These are phyloP conservation scores for Elgonia sp. DNA, from an alignment of 2,888 invertebrate genomes.

Conservation along the genomic window DNA sequence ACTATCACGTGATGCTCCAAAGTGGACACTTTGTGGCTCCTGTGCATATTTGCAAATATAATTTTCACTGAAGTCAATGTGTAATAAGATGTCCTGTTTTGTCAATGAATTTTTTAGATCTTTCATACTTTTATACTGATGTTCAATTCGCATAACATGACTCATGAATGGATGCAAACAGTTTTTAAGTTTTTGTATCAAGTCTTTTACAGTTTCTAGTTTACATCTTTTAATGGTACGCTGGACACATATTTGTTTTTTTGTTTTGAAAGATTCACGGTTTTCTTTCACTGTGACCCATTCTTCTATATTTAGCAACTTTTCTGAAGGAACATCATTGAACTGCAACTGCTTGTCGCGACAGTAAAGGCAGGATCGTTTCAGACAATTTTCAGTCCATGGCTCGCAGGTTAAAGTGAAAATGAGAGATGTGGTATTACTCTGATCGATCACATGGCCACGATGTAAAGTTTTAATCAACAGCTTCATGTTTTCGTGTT, in stretches of 20 bases:
- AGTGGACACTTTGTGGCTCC: slow-evolving; percentile 54
- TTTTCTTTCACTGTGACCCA: slow-evolving; percentile 58
- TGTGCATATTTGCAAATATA: slow-evolving; percentile 56
- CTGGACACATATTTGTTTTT: slow-evolving; percentile 55
- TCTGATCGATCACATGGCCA: slow-evolving; percentile 25
- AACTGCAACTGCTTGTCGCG: slow-evolving; percentile 36
- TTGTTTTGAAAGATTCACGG: slow-evolving; percentile 52
- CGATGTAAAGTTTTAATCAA: slow-evolving; percentile 48
- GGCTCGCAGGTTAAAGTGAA: slow-evolving; percentile 23
- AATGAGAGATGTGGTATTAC: slow-evolving; percentile 21
- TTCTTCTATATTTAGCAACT: slow-evolving; percentile 22
- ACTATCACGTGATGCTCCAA: slow-evolving; percentile 42
- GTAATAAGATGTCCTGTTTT: slow-evolving; percentile 37
- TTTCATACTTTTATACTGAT: slow-evolving; percentile 43
- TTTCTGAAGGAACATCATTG: slow-evolving; percentile 4
- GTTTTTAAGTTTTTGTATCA: slow-evolving; percentile 32
- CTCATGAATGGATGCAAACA: slow-evolving; percentile 31
- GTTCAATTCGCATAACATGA: slow-evolving; percentile 46
- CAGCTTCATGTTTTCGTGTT: slow-evolving; percentile 52
- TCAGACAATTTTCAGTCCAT: slow-evolving; percentile 52
- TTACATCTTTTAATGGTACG: slow-evolving; percentile 34
- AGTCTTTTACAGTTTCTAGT: slow-evolving; percentile 20
- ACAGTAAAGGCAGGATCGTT: slow-evolving; percentile 42
- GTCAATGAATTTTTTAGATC: slow-evolving; percentile 45
- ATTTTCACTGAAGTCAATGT: slow-evolving; percentile 46